Conservation (phyloP, 2,113 vertebrate species). For the Vidua chalybeata region DNA sequence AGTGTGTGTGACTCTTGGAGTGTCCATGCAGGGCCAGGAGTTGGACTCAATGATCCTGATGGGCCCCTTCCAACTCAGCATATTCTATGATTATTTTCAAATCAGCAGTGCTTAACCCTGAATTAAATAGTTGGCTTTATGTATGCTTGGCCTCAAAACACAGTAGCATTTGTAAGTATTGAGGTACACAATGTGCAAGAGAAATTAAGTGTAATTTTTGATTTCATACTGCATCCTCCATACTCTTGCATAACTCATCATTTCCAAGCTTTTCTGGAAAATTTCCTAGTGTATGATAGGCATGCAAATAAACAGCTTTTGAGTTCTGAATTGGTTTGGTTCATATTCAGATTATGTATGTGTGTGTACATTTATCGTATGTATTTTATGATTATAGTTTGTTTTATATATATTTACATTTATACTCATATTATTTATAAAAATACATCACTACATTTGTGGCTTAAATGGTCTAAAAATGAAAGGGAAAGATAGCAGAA, state of each 20-base stretch:
- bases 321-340: neutral
- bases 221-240: neutral
- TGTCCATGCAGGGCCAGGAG: neutral
- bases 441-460: neutral
- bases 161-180: neutral
- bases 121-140: neutral
- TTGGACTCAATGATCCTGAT: fast-evolving
- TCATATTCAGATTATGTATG: neutral
- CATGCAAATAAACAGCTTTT: neutral
- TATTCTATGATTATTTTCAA: neutral
- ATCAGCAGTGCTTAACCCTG: neutral
- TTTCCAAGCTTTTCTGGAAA: neutral
- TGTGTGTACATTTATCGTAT: neutral
- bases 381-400: neutral
- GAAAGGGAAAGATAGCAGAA: neutral
- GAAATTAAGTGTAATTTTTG: neutral
- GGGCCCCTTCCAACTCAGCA: neutral
- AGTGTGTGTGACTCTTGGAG: neutral
- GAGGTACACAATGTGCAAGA: neutral
- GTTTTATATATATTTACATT: neutral
- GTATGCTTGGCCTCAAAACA: neutral
- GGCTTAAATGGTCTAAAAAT: neutral
- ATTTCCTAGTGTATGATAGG: neutral
- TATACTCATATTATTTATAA: neutral
- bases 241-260: neutral